A percentile compares a stretch with the other conserved stretches of the same genome.
phyloP scores from a whole-genome alignment of 2,797 vertebrate genomes.

The Poeciliopsis infans region DNA sequence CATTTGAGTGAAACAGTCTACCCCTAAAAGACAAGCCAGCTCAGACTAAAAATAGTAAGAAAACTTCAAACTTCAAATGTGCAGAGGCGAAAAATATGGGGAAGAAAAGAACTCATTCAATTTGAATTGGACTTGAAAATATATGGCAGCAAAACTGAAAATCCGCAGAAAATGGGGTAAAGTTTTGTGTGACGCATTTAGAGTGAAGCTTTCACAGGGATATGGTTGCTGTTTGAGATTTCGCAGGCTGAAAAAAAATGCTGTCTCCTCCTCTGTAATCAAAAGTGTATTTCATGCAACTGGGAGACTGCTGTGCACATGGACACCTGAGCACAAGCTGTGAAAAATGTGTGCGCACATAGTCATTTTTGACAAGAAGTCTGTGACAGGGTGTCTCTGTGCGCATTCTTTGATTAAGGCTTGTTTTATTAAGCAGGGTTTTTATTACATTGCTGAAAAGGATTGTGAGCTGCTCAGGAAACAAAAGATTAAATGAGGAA shows the following conservation, averaged over 20 bases:
- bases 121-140: conserved; percentile 52
- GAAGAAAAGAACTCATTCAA: conserved; percentile 45
- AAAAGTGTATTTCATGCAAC: conserved; percentile 42
- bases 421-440: background rate
- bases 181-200: conserved; percentile 49
- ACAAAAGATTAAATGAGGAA: conserved; percentile 7
- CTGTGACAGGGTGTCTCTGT: conserved; percentile 11
- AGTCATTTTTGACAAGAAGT: conserved; percentile 14
- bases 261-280: conserved; percentile 34
- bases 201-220: conserved; percentile 45
- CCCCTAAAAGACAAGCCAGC: conserved; percentile 59
- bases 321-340: conserved; percentile 29
- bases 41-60: conserved; percentile 66
- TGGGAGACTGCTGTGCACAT: conserved; percentile 31
- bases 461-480: conserved; percentile 10
- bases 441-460: background rate
- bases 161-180: conserved; percentile 60
- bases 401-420: conserved; percentile 13
- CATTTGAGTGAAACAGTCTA: conserved; percentile 43
- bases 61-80: conserved; percentile 56
- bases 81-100: conserved; percentile 32
- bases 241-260: conserved; percentile 26
- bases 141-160: conserved; percentile 47
- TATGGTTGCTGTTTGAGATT: conserved; percentile 45
- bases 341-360: conserved; percentile 8